A percentile compares a stretch with the other conserved stretches of the same genome.
Conservation (phyloP, 2,888 invertebrate species). For the Calameuta idolon region DNA sequence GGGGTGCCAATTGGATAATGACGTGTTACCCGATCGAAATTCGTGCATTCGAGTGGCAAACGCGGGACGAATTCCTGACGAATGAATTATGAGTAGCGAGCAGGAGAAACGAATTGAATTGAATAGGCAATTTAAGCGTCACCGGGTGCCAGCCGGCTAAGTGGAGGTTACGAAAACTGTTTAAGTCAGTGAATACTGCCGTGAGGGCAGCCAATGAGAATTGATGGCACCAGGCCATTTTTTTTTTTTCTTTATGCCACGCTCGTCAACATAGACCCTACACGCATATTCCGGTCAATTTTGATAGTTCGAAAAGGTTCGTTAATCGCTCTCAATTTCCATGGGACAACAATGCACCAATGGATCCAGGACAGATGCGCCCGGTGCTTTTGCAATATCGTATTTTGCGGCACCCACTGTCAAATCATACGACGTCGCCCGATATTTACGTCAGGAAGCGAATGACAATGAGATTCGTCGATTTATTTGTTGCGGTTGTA, state of each 20-base stretch:
- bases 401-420: neutral
- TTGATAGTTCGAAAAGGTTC: neutral
- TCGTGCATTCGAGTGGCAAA: neutral
- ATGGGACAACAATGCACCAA: neutral
- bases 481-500: neutral
- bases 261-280: neutral
- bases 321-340: neutral
- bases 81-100: neutral
- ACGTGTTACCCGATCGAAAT: constrained; percentile 4
- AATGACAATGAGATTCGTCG: neutral
- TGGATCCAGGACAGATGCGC: neutral
- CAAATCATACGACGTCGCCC: neutral
- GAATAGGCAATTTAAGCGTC: constrained; percentile 20
- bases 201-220: neutral
- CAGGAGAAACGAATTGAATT: constrained; percentile 13
- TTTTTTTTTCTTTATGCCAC: neutral
- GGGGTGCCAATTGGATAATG: neutral
- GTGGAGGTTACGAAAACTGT: constrained; percentile 17
- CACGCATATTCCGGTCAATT: neutral
- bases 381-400: neutral
- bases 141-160: constrained; percentile 16
- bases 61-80: neutral
- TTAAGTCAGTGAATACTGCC: constrained; percentile 7
- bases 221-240: neutral
- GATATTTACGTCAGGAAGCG: neutral